A percentile compares a stretch with the other conserved stretches of the same genome.
Conservation (phyloP, 2,797 vertebrate species). For the Hoplostethus atlanticus region DNA sequence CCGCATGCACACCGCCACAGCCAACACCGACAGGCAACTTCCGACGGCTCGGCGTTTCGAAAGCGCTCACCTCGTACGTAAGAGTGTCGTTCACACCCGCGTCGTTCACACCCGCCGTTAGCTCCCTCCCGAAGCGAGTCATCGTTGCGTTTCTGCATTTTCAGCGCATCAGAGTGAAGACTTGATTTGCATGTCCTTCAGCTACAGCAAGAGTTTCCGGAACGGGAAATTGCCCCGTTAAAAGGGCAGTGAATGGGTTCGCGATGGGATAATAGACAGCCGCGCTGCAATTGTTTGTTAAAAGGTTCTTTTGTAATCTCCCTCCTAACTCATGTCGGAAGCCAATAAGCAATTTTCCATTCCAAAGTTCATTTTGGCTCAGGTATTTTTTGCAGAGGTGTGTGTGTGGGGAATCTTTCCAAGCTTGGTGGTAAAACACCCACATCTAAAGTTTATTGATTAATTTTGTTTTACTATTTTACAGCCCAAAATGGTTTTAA, state of each 20-base stretch:
- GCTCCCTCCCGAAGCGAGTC: not conserved
- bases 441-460: not conserved
- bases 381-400: not conserved
- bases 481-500: too few species aligned
- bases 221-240: slow-evolving; percentile 11
- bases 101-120: too few species aligned
- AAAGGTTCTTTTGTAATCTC: not conserved
- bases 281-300: not conserved
- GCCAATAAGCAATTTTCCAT: slow-evolving; percentile 17
- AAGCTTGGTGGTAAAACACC: not conserved
- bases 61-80: too few species aligned
- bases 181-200: slow-evolving; percentile 10
- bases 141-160: slow-evolving; percentile 7
- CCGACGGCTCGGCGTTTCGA: not conserved
- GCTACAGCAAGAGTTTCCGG: not conserved
- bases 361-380: slow-evolving; percentile 6
- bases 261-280: slow-evolving; percentile 15
- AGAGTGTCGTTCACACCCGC: not conserved
- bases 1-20: not conserved
- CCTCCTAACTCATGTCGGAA: slow-evolving; percentile 40
- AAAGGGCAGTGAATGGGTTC: slow-evolving; percentile 27
- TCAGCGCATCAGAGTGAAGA: slow-evolving; percentile 5
- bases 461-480: too few species aligned
- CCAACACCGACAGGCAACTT: not conserved
- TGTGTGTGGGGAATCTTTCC: not conserved